Base-by-base conservation (phyloP, 1,140 invertebrate genomes). In the Heliothis subflexa region DNA sequence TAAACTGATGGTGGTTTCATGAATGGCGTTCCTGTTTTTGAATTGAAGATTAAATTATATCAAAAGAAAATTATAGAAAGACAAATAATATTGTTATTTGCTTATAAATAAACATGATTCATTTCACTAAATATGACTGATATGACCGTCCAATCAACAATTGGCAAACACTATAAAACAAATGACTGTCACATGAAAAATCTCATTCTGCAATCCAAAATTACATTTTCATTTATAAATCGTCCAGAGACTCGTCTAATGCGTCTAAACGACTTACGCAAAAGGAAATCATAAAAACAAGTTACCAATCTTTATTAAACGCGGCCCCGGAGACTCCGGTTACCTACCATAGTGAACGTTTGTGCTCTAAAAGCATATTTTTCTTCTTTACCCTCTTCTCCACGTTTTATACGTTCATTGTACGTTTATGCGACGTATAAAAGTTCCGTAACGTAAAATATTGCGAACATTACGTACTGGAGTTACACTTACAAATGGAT, bases 241-340 rank as follows among this genome's bases (percentile, higher is more conserved):
- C 62, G 33, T 50, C 64, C 50, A 25, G 64, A 52, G 66, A 25
- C n/a, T 62, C 66, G 66, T 66, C 47, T 70, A 70, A 70, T 70
- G 45, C 66, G 47, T 50, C 55, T 73, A 52, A 75, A 75, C n/a
- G 45, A 75, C 59, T 25, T 52, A 52, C 18, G 45, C 21, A 78
- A 45, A 59, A 78, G 61, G 64, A 83, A 80, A 81, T 85, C 78
- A 76, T 87, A 85, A 88, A 89, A 88, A 84, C 81, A 84, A 87
- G 87, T 85, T 81, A 85, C 85, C 81, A 66, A 86, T 86, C 79
- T 83, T 85, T 85, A 87, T 81, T 86, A 88, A 84, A 84, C 73
- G 80, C 75, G 79, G 57, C 80, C 78, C 57, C 18, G 55, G 80
- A 49, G 81, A 66, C 80, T 68, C 78, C 68, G 78, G 45, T 68